Evolutionary conservation across 2,888 invertebrate genomes (phyloP).

Genomic region (Acanthopleura granulata): DNA sequence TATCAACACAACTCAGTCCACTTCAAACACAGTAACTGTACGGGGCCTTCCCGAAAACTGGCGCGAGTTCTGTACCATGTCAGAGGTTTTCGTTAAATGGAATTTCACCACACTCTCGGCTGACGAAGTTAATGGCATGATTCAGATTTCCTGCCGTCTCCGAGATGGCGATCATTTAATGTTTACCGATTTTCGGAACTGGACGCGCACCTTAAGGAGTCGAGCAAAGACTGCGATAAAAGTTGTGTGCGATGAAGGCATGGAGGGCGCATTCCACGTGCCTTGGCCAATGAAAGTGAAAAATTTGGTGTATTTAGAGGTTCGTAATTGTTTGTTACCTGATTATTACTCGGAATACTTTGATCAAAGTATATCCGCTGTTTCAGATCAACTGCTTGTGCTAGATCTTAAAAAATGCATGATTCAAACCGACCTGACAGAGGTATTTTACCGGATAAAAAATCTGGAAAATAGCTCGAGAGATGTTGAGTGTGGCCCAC

Average conservation of each 20-base stretch:
- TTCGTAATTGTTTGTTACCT: background rate
- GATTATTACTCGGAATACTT: slow-evolving; percentile 4
- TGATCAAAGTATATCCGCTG: background rate
- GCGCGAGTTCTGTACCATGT: background rate
- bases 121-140: background rate
- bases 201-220: background rate
- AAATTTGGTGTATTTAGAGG: slow-evolving; percentile 11
- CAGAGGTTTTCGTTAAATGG: background rate
- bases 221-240: background rate
- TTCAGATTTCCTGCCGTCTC: slow-evolving; percentile 9
- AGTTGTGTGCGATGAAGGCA: background rate
- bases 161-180: background rate
- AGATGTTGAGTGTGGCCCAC: slow-evolving; percentile 3
- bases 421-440: background rate
- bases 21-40: background rate
- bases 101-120: background rate
- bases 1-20: background rate
- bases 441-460: background rate
- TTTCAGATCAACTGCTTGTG: slow-evolving; percentile 2
- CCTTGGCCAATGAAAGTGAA: slow-evolving; percentile 12
- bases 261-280: background rate
- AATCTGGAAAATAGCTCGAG: background rate
- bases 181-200: background rate
- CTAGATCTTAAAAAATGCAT: background rate
- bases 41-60: background rate